A percentile compares a stretch with the other conserved stretches of the same genome.
Conservation (phyloP, 1,140 invertebrate genomes). For the Trichonephila clavipes region DNA sequence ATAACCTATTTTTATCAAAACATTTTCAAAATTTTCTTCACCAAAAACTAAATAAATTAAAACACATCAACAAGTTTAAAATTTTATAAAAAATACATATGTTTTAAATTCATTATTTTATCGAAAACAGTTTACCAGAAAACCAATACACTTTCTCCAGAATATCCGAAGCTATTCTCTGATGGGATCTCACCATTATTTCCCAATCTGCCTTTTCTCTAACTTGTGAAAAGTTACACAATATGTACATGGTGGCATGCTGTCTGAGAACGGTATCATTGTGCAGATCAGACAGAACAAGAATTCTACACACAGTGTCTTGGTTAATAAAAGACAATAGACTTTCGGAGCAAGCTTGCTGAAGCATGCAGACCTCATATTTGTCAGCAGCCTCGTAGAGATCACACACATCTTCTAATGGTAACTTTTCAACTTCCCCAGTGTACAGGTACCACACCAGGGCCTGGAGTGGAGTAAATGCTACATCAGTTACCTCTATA, state of each 20-base stretch:
- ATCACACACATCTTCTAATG: neutral
- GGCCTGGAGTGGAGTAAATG: neutral
- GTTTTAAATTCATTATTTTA: no score
- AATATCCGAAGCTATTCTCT: neutral
- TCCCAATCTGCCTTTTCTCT: neutral
- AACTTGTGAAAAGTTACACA: neutral
- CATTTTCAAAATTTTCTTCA: no score
- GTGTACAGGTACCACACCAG: constrained; percentile 28
- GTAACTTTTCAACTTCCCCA: neutral
- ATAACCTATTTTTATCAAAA: no score
- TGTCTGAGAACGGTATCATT: neutral
- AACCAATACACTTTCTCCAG: no score
- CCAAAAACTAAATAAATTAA: no score
- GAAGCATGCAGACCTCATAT: neutral
- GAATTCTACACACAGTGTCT: neutral
- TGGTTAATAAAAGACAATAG: neutral
- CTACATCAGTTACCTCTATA: neutral
- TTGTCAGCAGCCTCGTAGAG: constrained; percentile 13
- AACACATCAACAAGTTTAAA: no score
- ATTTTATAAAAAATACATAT: no score
- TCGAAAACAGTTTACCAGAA: no score
- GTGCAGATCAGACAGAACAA: constrained; percentile 6
- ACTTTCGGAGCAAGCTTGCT: neutral
- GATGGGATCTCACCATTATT: neutral
- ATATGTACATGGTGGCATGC: neutral